phyloP scores from a whole-genome alignment of 2,797 vertebrate species.

The Setipinna tenuifilis region DNA sequence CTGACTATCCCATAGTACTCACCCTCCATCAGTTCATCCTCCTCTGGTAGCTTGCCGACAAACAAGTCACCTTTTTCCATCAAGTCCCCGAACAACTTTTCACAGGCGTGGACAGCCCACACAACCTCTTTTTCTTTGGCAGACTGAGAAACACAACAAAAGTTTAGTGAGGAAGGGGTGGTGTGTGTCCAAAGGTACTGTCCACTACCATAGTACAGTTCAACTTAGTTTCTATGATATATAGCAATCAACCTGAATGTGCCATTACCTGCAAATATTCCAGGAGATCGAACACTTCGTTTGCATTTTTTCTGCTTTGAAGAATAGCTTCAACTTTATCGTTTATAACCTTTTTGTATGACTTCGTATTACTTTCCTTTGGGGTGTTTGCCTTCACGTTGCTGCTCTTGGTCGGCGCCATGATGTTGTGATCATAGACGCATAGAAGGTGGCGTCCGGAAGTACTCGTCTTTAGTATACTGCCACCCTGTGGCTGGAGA shows the following conservation, averaged over 20 bases:
- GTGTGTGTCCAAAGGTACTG: not conserved
- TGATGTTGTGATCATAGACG: conserved; percentile 49
- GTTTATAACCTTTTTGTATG: conserved; percentile 63
- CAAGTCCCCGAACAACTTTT: conserved; percentile 81
- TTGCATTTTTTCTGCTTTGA: conserved; percentile 77
- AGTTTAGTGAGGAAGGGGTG: not conserved
- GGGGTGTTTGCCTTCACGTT: conserved; percentile 68
- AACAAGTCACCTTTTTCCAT: conserved; percentile 83
- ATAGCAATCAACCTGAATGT: too few relatives aligned
- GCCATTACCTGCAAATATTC: conserved; percentile 80
- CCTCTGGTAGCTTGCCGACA: conserved; percentile 78
- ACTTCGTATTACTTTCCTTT: conserved; percentile 48
- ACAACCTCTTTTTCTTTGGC: conserved; percentile 73
- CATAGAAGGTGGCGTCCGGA: not conserved
- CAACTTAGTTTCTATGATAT: too few relatives aligned
- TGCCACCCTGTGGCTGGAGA: conserved; percentile 41
- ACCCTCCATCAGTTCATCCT: conserved; percentile 80
- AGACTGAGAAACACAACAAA: conserved; percentile 68
- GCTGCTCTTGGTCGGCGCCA: conserved; percentile 75
- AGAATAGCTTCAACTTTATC: conserved; percentile 72
- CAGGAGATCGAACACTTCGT: conserved; percentile 86
- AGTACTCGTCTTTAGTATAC: not conserved
- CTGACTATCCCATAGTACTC: conserved; percentile 18
- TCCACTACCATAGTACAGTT: not conserved
- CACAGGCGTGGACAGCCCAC: conserved; percentile 70